Evolutionary conservation across 2,113 vertebrate species (phyloP).

Genomic region (Artemisiospiza belli): DNA sequence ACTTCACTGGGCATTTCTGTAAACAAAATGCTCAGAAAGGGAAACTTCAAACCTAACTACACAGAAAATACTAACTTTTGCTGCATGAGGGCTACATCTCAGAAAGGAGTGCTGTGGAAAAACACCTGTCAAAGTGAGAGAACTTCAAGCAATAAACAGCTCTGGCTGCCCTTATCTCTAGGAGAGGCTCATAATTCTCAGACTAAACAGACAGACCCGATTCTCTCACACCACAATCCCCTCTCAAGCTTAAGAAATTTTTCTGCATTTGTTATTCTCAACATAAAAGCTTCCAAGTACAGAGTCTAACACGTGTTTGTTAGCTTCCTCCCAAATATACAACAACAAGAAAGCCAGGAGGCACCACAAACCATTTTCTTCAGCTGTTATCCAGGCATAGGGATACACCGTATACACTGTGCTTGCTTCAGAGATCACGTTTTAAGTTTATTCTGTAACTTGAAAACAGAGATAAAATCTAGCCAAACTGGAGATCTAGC

Average conservation of each 20-base stretch:
- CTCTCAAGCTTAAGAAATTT: background rate
- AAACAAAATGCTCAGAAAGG: background rate
- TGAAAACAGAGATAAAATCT: background rate
- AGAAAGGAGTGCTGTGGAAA: background rate
- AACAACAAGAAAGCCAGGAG: background rate
- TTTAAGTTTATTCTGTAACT: background rate
- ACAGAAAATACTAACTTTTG: background rate
- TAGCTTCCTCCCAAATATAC: background rate
- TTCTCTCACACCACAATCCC: background rate
- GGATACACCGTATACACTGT: rapidly evolving
- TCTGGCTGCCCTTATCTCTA: background rate
- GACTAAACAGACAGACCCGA: background rate
- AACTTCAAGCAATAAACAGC: background rate
- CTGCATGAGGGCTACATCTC: background rate
- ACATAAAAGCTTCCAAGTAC: background rate
- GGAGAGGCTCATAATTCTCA: background rate
- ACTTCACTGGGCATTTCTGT: background rate
- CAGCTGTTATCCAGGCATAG: background rate
- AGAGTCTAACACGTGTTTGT: rapidly evolving
- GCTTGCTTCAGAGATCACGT: background rate
- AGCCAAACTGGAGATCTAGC: background rate
- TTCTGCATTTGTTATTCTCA: background rate
- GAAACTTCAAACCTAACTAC: background rate
- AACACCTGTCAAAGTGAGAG: background rate
- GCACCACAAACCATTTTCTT: background rate